Evolutionary conservation across 2,888 invertebrate genomes (phyloP), one percentile per base, ranked within the genome.

Genomic region (Polydrusus pterygomalis): DNA sequence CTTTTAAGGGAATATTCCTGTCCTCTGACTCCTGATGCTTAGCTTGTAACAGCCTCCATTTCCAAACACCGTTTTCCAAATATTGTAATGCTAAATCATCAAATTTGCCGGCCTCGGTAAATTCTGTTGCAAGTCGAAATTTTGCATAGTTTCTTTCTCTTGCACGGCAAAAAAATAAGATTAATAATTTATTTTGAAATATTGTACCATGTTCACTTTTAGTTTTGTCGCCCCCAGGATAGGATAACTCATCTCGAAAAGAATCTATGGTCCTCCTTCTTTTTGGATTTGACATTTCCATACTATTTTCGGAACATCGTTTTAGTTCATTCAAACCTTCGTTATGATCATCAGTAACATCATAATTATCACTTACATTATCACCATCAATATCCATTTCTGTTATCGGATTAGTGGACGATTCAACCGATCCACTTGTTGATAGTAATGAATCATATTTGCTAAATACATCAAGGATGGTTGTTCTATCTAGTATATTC

Each of bases 11-110:
- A 20, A 11, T 54, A 13, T 51, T 18, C n/a, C 20, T 18, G 11
- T 38, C 18, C 17, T 20, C 7, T 10, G 30, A 13, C 17, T 65
- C 65, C 40, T 67, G 34, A 38, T 67, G 67, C 30, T 67, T 67
- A 8, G 40, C 51, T 17, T 67, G 67, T 20, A 67, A 54, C 10
- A 67, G 20, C 20, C 51, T 30, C 51, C 54, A 67, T 13, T 67
- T 67, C 67, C 67, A 54, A 25, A 1, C 25, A 25, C 5, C 5
- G 8, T 34, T 0, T 38, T 34, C 13, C 0, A 13, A 7, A 40
- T 67, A 67, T 20, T 67, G 67, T n/a, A 67, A 54, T n/a, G 47
- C 67, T 9, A 67, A 40, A 25, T 67, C 67, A 13, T 67, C 67
- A 18, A 67, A 54, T n/a, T 54, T 54, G 20, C 38, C 67, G 17